Evolutionary conservation across 2,113 vertebrate genomes (phyloP).

Genomic region (Neogale vison): DNA sequence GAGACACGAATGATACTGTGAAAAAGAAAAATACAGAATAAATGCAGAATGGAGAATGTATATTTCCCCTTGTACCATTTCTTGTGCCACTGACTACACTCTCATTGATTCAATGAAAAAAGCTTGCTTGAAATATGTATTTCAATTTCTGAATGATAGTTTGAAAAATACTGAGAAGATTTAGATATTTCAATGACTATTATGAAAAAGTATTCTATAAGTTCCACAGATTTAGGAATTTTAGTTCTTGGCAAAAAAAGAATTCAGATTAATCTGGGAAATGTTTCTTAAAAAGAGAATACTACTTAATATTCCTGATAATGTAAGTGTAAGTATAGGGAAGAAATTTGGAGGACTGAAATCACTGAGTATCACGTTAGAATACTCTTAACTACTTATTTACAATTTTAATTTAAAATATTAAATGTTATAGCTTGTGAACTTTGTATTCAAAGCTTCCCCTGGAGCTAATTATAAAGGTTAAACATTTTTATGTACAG

Average conservation of each 20-base stretch:
- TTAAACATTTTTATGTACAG: neutral
- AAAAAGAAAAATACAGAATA: constrained; percentile 20
- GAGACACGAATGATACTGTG: neutral
- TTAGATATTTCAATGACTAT: neutral
- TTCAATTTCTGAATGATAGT: neutral
- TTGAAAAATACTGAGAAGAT: neutral
- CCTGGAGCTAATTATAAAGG: neutral
- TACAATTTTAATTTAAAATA: constrained; percentile 21
- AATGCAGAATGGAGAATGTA: neutral
- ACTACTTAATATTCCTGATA: neutral
- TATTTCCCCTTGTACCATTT: neutral
- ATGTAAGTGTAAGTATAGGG: neutral
- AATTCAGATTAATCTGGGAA: neutral
- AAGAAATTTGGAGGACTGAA: neutral
- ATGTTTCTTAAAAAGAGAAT: neutral
- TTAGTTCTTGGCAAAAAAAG: neutral
- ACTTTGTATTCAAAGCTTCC: neutral
- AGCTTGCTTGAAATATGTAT: neutral
- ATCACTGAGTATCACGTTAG: neutral
- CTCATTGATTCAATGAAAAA: constrained; percentile 12
- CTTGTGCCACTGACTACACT: neutral
- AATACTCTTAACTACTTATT: neutral
- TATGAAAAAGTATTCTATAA: neutral
- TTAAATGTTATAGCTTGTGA: neutral
- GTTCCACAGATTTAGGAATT: neutral